Base-by-base conservation (phyloP, 2,888 invertebrate genomes). In the Belgica antarctica region DNA sequence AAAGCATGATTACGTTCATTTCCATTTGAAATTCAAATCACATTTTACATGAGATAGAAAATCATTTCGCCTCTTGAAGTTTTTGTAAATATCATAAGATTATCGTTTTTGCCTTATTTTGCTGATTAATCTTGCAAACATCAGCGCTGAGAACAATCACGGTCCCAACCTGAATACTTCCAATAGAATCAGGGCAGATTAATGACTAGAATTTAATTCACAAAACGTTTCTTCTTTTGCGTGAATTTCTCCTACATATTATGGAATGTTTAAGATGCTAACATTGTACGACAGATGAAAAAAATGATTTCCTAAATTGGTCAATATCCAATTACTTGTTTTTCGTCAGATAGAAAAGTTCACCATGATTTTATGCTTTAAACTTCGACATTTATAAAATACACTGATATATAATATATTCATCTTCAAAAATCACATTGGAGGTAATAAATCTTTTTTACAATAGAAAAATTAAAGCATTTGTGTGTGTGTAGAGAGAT, bases 401-500 rank as follows among this genome's bases (percentile, higher is more conserved):
- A 52, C 52, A 52, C 22, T 22, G 52, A 52, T 52, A 52, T 52
- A n/a, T 22, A 52, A 7, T 52, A n/a, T n/a, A 52, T 52, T 19
- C 17, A 22, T 52, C 12, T 10, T 52, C 17, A 52, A n/a, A n/a
- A n/a, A 52, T 52, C 52, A 52, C 52, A 52, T 41, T n/a, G 22
- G 52, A 52, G 52, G 17, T 52, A 52, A 52, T 52, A 52, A 52
- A 52, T 22, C 22, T 52, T 52, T 22, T 52, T 17, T 52, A 52
- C 52, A 52, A 52, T 52, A 52, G 22, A 52, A 52, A 52, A 52
- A 22, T 52, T 41, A 41, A 41, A 41, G 41, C 41, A n/a, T 41
- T 41, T 41, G 41, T 12, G 41, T 52, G 41, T 52, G 2, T 19
- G 52, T 52, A 52, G 52, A 52, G 15, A 41, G 52, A 52, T 12